phyloP scores from a whole-genome alignment of 2,797 vertebrate genomes.

The Hippocampus kuda region DNA sequence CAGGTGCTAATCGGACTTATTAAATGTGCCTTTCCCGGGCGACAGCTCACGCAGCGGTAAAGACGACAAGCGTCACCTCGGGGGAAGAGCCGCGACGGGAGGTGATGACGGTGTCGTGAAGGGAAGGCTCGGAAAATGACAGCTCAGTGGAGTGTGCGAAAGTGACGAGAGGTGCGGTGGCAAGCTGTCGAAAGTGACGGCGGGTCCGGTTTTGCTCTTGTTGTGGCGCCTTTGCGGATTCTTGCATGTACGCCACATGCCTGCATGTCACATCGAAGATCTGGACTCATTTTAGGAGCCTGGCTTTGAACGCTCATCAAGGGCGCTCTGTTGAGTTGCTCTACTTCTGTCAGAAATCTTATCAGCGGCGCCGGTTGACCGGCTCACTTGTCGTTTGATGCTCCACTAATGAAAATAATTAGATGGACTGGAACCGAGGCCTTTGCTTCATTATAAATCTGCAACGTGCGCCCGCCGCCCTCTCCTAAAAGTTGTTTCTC shows the following conservation, averaged over 20 bases:
- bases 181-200: neutral
- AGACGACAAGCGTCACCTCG: slow-evolving; percentile 3
- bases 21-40: slow-evolving; percentile 27
- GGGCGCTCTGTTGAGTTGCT: slow-evolving; percentile 11
- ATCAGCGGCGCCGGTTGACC: slow-evolving; percentile 38
- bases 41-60: slow-evolving; percentile 28
- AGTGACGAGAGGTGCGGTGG: slow-evolving; percentile 11
- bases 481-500: slow-evolving; percentile 1
- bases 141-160: neutral
- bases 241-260: too few species aligned
- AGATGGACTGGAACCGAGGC: slow-evolving; percentile 32
- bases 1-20: slow-evolving; percentile 42
- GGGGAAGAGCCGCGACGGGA: neutral
- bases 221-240: too few species aligned
- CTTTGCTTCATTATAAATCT: slow-evolving; percentile 29
- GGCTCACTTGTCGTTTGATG: slow-evolving; percentile 45
- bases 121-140: neutral
- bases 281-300: slow-evolving; percentile 10
- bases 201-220: neutral
- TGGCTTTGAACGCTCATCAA: slow-evolving; percentile 14
- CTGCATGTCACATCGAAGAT: neutral
- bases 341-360: slow-evolving; percentile 15
- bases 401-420: slow-evolving; percentile 54
- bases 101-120: neutral
- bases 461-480: slow-evolving; percentile 7